Evolutionary conservation across 1,140 invertebrate genomes (phyloP), one percentile per base, ranked within the genome.

Genomic region (Hyles vespertilio): DNA sequence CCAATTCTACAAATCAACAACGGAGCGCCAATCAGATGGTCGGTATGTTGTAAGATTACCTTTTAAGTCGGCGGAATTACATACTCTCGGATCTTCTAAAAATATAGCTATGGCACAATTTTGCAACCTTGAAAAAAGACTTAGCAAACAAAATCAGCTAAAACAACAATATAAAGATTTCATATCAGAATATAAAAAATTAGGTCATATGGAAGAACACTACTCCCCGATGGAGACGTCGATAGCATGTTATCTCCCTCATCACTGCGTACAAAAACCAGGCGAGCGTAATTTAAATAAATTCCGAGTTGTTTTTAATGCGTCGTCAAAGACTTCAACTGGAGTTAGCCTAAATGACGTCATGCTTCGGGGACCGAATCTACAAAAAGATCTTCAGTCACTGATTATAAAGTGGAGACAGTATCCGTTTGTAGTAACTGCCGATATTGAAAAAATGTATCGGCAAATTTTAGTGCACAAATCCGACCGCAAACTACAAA

Each of bases 251-350:
- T 62, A 55, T 36, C 8, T 65, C 4, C 59, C 63, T 8, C 67
- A 69, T 36, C 62, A 69, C 40, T 51, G n/a, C 0, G 62, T 65
- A 40, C 36, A 40, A 2, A 6, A 32, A 10, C 48, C 53, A 9
- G 33, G 44, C 7, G 66, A 58, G 3, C 51, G 59, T 9, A 49
- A 55, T 3, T 81, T 76, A 3, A 85, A 82, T 1, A 79, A 80
- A 64, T 50, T 84, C 5, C 57, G 86, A 59, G 78, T 88, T 8
- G 86, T 90, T n/a, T 88, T 85, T 55, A 79, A 88, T 63, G 78
- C 65, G 7, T 87, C 84, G 4, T 50, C 57, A 6, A 72, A 69
- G 51, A 77, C 77, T 2, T 54, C 61, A 3, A 60, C 56, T 10
- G 81, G 81, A 10, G 32, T 67, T 12, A 87, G 77, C 33, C 57